Conservation (phyloP, 2,113 vertebrate species). For the Grus americana region DNA sequence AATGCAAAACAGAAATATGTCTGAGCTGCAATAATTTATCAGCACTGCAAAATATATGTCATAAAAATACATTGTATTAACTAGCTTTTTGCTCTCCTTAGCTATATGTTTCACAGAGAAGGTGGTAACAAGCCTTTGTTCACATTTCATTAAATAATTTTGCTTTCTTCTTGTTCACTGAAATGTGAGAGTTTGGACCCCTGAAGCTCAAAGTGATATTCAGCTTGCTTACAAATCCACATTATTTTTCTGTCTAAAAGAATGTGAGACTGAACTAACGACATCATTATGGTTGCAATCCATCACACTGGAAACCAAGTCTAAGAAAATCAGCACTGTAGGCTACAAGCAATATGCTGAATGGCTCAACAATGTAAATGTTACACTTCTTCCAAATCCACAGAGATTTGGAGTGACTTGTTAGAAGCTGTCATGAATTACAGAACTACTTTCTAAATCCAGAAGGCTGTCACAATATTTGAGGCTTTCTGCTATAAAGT, state of each 20-base stretch:
- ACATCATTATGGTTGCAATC: neutral
- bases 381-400: neutral
- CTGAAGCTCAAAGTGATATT: neutral
- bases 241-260: neutral
- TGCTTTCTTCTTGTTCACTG: neutral
- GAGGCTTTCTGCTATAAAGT: neutral
- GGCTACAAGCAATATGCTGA: neutral
- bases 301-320: neutral
- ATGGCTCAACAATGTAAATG: neutral
- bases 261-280: neutral
- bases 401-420: neutral
- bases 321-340: neutral
- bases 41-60: neutral
- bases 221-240: neutral
- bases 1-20: neutral
- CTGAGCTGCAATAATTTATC: neutral
- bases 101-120: neutral
- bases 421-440: neutral
- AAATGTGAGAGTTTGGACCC: neutral
- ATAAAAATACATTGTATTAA: neutral
- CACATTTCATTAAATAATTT: neutral
- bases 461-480: conserved; percentile 33
- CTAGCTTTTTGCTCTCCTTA: neutral
- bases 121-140: neutral
- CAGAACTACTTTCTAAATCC: neutral